Evolutionary conservation across 64 coral and sea anemone genomes (phyloP), one percentile per base, ranked within the genome.

Genomic region (Hydrozoanthus tunicans): DNA sequence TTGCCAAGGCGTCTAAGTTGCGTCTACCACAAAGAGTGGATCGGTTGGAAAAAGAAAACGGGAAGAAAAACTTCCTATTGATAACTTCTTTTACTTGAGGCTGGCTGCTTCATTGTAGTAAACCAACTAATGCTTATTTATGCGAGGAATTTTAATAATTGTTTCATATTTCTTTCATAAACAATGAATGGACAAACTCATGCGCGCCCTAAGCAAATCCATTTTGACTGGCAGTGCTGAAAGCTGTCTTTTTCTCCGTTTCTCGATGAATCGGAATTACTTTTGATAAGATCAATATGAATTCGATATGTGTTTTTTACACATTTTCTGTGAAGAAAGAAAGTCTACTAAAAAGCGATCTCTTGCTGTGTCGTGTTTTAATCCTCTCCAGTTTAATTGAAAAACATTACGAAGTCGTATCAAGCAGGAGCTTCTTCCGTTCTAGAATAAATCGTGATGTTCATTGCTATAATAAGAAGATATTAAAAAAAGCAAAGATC

Each of bases 271-370:
- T 27, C 74, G 23, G 53, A 74, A 75, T 88, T 88, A 75, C 17
- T 88, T 74, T 59, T 73, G 69, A 75, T 88, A 88, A 88, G 84
- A 88, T 73, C 84, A 69, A 73, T 73, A 52, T 88, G 74, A 88
- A 74, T 88, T 74, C 70, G 23, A 88, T 60, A 61, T 60, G 68
- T 74, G 10, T 86, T 86, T 86, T 71, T 86, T 5, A 86, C 64
- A 86, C 64, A 57, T 71, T 86, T 86, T 86, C 52, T 10, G 64
- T 70, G 65, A 71, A 70, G 53, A 86, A 86, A 86, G 15, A 67
- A 10, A 85, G 32, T 9, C 10, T 60, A 23, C 9, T 5, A 86
- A 82, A 12, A 82, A n/a, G 51, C 10, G 51, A 52, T 66, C 11
- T 83, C 81, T 83, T 67, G 43, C 61, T 67, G 17, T 66, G 12